These are phyloP conservation scores for Mythimna albipuncta DNA, from an alignment of 2,888 invertebrate genomes.

Conservation along the genomic window DNA sequence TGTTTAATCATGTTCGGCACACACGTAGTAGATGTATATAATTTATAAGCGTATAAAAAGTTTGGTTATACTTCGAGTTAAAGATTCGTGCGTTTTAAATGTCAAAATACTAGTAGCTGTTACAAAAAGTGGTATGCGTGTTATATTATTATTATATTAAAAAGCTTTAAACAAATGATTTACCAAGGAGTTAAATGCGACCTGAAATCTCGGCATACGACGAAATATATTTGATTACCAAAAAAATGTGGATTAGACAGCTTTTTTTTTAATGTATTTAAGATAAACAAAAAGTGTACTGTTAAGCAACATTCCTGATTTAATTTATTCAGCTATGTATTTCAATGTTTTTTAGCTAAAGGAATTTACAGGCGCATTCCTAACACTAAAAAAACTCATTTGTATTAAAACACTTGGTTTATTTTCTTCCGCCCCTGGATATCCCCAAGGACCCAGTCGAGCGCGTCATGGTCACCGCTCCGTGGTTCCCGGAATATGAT, in stretches of 20 bases:
- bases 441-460: slow-evolving; percentile 65
- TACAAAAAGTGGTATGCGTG: background rate
- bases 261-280: background rate
- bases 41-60: slow-evolving; percentile 41
- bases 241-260: background rate
- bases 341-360: background rate
- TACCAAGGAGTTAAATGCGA: background rate
- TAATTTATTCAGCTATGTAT: background rate
- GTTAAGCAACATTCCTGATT: background rate
- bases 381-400: background rate
- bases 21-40: slow-evolving; percentile 23
- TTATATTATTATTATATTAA: background rate
- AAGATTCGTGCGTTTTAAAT: slow-evolving; percentile 48
- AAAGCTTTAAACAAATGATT: slow-evolving; percentile 1
- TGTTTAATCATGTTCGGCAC: slow-evolving; percentile 49
- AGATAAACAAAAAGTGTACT: background rate
- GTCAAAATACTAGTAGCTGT: slow-evolving; percentile 40
- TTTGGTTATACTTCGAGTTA: slow-evolving; percentile 22
- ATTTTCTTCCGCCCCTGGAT: slow-evolving; percentile 54
- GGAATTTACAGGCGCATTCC: background rate
- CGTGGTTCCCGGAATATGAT: slow-evolving; percentile 79
- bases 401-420: background rate
- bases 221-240: background rate
- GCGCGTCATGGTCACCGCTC: slow-evolving; percentile 70
- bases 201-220: background rate